Conservation (phyloP, 2,888 invertebrate genomes). For the Cotesia congregata region DNA sequence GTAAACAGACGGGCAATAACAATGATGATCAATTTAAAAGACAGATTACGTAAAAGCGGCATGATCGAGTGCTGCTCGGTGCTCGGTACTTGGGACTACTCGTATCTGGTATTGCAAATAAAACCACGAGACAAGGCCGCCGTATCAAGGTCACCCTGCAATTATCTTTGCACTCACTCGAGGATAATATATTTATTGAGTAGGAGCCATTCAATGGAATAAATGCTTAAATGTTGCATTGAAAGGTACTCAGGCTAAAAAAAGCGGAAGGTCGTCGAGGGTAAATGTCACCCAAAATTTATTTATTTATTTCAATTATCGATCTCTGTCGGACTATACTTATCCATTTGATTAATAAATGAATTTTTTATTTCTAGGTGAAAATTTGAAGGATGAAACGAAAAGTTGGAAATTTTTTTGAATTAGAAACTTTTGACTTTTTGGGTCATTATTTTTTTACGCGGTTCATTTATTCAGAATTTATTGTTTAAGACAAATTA, state of each 20-base stretch:
- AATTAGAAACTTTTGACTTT: too few relatives aligned
- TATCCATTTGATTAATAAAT: too few relatives aligned
- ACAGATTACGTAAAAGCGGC: background rate
- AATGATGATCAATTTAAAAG: background rate
- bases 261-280: background rate
- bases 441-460: too few relatives aligned
- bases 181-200: constrained; percentile 5
- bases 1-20: background rate
- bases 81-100: background rate
- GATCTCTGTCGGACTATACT: too few relatives aligned
- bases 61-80: background rate
- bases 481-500: too few relatives aligned
- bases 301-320: too few relatives aligned
- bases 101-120: background rate
- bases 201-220: background rate
- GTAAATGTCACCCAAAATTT: too few relatives aligned
- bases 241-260: background rate
- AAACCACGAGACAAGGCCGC: constrained; percentile 7
- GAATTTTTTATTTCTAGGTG: too few relatives aligned
- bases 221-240: background rate
- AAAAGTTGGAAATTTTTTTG: too few relatives aligned
- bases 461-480: too few relatives aligned
- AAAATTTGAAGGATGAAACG: too few relatives aligned
- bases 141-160: background rate
- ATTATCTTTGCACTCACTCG: background rate